Base-by-base conservation (phyloP, 2,113 vertebrate genomes). In the Variabilichromis moorii region DNA sequence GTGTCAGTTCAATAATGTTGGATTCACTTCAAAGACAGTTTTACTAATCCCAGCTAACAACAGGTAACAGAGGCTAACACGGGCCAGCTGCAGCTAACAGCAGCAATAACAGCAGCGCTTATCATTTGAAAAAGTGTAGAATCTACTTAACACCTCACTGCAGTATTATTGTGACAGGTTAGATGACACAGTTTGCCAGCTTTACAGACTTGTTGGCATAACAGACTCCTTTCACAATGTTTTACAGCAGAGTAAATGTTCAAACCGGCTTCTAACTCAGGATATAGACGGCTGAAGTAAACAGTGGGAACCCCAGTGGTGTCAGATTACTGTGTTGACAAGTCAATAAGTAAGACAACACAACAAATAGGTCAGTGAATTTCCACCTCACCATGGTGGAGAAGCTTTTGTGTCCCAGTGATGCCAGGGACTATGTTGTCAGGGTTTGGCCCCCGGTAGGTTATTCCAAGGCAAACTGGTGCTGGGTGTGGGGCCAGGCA, bases 121-220 rank as follows among this genome's bases (percentile, higher is more conserved):
- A 21, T 21, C 4, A 21, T 8, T 35, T 37, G 19, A 35, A 8
- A 37, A 37, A 68, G 33, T 37, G 33, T 21, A 68, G 19, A 37
- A 68, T 37, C 7, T 21, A 13, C 61, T 8, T 37, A 37, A 37
- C 3, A 68, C 17, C 19, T 21, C 19, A 37, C 61, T n/a, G 6
- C 61, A 37, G 33, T 5, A n/a, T 37, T 37, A 37, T 37, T 68
- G 63, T 68, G 0, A 68, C 7, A 40, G 63, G 11, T 68, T 40
- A 68, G 35, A 40, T 14, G 61, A 66, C 10, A 66, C 17, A 21
- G 0, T 63, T 63, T 63, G 4, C 3, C 31, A 66, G 63, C 35
- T 68, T 21, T 40, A 13, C 11, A 0, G 33, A 40, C 10, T 1
- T 33, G 4, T 21, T 68, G 19, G 0, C 63, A 4, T 68, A 68